Percentiles rank a stretch among this genome's conserved stretches.
Evolutionary conservation across 2,888 invertebrate species (phyloP).

Genomic region (Stegophylla sp.): DNA sequence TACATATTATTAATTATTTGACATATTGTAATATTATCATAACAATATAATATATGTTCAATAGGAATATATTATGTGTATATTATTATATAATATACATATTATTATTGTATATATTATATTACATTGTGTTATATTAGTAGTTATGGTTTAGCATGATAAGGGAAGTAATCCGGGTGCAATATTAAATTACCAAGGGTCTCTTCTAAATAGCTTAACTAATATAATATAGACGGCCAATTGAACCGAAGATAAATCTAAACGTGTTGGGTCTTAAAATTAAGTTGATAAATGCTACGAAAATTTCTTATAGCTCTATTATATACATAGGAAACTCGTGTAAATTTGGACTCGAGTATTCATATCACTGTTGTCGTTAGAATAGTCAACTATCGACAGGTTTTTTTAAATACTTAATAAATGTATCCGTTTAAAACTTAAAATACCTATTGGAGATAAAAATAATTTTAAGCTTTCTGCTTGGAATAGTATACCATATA

Average conservation of each 20-base stretch:
- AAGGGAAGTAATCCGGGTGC: constrained; percentile 7
- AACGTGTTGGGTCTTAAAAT: constrained; percentile 16
- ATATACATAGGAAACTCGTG: background rate
- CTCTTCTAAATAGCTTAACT: constrained; percentile 18
- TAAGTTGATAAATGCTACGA: constrained; percentile 9
- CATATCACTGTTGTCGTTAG: background rate
- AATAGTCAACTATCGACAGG: background rate
- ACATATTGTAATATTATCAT: too few relatives aligned
- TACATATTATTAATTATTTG: too few relatives aligned
- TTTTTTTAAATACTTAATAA: background rate
- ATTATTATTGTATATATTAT: too few relatives aligned
- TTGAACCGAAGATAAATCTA: constrained; percentile 19
- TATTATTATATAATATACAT: background rate
- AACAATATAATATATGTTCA: background rate
- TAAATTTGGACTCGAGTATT: background rate
- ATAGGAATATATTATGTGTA: background rate
- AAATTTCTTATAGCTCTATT: background rate
- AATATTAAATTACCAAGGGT: constrained; percentile 29
- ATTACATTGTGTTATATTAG: too few relatives aligned
- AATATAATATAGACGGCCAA: constrained; percentile 19
- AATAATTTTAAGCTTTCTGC: too few relatives aligned
- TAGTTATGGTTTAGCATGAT: background rate
- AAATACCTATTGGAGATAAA: too few relatives aligned
- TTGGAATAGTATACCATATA: too few relatives aligned
- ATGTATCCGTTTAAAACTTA: too few relatives aligned